phyloP scores from a whole-genome alignment of 2,113 vertebrate species.

The Oncorhynchus clarkii region DNA sequence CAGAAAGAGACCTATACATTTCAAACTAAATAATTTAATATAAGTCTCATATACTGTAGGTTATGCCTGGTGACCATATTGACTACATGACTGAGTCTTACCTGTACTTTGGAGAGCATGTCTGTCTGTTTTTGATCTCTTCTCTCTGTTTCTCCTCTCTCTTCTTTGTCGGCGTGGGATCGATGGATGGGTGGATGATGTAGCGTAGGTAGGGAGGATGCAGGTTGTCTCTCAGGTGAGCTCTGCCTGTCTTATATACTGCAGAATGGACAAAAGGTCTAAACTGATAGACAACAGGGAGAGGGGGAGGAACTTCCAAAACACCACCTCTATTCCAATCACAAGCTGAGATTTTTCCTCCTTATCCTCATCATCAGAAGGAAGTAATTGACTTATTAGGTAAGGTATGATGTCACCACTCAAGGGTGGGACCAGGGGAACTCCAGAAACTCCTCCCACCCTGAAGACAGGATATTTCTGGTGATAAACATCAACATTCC shows the following conservation, averaged over 20 bases:
- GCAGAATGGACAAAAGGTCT: neutral
- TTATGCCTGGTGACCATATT: too few relatives aligned
- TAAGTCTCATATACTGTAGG: too few relatives aligned
- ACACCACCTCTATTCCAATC: neutral
- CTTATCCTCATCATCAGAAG: slow-evolving; percentile 7
- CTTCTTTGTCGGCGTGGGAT: neutral
- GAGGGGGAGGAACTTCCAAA: slow-evolving; percentile 23
- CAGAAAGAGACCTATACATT: too few relatives aligned
- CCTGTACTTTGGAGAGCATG: slow-evolving; percentile 68
- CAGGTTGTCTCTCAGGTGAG: slow-evolving; percentile 24
- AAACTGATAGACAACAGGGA: slow-evolving; percentile 28
- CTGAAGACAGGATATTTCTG: slow-evolving; percentile 32
- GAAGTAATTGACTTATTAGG: slow-evolving; percentile 18
- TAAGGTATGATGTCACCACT: slow-evolving; percentile 41
- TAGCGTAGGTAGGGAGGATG: neutral
- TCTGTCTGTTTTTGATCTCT: neutral
- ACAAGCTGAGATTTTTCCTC: slow-evolving; percentile 35
- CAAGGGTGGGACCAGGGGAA: slow-evolving; percentile 7
- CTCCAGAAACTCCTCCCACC: slow-evolving; percentile 60
- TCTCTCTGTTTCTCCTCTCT: neutral
- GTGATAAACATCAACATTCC: slow-evolving; percentile 33
- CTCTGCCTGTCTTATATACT: slow-evolving; percentile 58
- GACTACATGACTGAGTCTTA: slow-evolving; percentile 22
- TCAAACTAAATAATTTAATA: too few relatives aligned
- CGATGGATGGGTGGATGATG: slow-evolving; percentile 27